Base-by-base conservation (phyloP, 2,888 invertebrate species). In the Elegia similella region DNA sequence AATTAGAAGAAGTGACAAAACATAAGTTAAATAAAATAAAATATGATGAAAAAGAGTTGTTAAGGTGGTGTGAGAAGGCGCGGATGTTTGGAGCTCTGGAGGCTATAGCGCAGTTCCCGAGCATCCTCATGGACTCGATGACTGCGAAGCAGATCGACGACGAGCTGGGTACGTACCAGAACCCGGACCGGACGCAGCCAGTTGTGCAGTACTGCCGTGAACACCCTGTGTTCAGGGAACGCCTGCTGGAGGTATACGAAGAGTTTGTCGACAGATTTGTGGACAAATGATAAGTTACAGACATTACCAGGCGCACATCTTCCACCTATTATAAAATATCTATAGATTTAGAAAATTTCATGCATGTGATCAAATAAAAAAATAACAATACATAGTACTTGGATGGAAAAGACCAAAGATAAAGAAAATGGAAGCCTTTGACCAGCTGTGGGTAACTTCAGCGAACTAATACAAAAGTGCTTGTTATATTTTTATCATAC, bases 21-120 rank as follows among this genome's bases (percentile, higher is more conserved):
- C 62, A 61, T 7, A 71, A 78, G 46, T 53, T 86, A 46, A 64
- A 67, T 3, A 61, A 58, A 7, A 59, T 84, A 8, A 71, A 71
- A 0, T 82, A 80, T 48, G 67, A 75, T 53, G 67, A 71, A 50
- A 58, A 65, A 1, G 65, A 62, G 7, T 78, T 78, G 15, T 47
- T 72, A 8, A 44, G 55, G 6, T 75, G 76, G 77, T 76, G 78
- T 46, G 76, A 77, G 42, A 62, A 52, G 7, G 62, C 66, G n/a
- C 72, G 82, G 5, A 71, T 73, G 70, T 80, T 79, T 8, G 80
- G 70, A 0, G 42, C 69, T 15, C 52, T 76, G 17, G 68, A 65
- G 16, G 64, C 80, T 0, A 42, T 69, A 0, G 61, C 56, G 0
- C 71, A 80, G 7, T 63, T 59, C 32, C 80, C 81, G 0, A 73